Evolutionary conservation across 2,888 invertebrate genomes (phyloP).

Genomic region (Drosophila melanosoma): DNA sequence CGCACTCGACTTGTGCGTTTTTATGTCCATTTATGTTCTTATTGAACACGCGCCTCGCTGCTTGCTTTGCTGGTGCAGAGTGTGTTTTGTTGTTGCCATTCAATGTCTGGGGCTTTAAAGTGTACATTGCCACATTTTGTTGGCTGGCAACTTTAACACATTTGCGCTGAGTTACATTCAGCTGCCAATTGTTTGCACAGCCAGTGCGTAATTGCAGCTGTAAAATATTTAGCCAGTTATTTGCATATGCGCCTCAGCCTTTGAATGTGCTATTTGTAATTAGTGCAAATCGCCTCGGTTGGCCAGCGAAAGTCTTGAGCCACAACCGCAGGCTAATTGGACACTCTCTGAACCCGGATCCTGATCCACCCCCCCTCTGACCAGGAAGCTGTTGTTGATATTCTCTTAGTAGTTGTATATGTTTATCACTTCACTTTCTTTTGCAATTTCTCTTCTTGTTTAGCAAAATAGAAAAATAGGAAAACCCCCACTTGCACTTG

Average conservation of each 20-base stretch:
- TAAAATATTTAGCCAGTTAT: conserved; percentile 14
- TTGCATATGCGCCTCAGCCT: conserved; percentile 18
- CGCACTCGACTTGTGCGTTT: conserved; percentile 40
- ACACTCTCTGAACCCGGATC: conserved; percentile 10
- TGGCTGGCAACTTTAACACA: conserved; percentile 39
- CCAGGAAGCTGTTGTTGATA: conserved; percentile 36
- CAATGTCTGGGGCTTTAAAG: conserved; percentile 40
- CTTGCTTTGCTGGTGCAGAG: conserved; percentile 8
- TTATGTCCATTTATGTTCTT: conserved; percentile 47
- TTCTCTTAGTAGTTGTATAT: conserved; percentile 23
- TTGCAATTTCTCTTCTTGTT: conserved; percentile 16
- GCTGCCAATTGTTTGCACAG: conserved; percentile 26
- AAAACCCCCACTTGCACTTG: neutral
- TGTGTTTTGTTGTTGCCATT: neutral
- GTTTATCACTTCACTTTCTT: conserved; percentile 54
- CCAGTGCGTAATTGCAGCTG: conserved; percentile 12
- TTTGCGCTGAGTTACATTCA: conserved; percentile 10
- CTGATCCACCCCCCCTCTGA: neutral
- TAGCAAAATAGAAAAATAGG: neutral
- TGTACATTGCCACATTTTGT: conserved; percentile 30
- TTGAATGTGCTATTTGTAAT: conserved; percentile 16
- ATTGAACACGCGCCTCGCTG: conserved; percentile 33
- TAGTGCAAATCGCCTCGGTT: conserved; percentile 32
- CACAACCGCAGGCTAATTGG: conserved; percentile 40
- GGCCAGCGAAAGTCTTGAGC: conserved; percentile 47